phyloP scores from a whole-genome alignment of 2,888 invertebrate species.

The Paralinhomoeus sp. region DNA sequence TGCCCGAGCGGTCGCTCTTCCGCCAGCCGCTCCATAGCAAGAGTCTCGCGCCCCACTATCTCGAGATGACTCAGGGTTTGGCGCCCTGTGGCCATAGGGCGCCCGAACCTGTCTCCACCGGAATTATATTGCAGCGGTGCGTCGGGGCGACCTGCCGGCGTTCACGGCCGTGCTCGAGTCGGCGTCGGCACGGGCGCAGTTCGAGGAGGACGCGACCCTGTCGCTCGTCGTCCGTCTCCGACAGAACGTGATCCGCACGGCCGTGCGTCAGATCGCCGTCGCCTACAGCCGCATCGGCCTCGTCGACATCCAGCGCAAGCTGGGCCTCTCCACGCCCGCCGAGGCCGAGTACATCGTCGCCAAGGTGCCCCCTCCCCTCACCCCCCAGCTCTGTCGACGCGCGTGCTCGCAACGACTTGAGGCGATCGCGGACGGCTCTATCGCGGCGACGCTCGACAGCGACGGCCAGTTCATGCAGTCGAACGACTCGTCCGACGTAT shows the following conservation, averaged over 20 bases:
- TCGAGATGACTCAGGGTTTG: slow-evolving; percentile 66
- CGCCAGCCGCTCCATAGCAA: slow-evolving; percentile 66
- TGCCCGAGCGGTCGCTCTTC: slow-evolving; percentile 84
- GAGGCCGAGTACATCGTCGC: slow-evolving; percentile 98
- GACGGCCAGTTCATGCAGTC: slow-evolving; percentile 82
- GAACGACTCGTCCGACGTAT: slow-evolving; percentile 85
- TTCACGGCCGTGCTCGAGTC: slow-evolving; percentile 76
- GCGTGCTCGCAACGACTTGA: slow-evolving; percentile 5
- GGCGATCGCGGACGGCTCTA: slow-evolving; percentile 77
- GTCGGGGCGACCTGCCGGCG: slow-evolving; percentile 72
- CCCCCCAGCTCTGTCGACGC: neutral
- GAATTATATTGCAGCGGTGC: slow-evolving; percentile 44
- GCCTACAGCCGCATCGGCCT: slow-evolving; percentile 90
- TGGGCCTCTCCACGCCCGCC: slow-evolving; percentile 66
- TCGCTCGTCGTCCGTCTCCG: slow-evolving; percentile 78
- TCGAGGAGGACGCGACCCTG: slow-evolving; percentile 77
- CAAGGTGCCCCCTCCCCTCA: too few species aligned
- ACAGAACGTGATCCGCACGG: slow-evolving; percentile 94
- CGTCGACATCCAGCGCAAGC: slow-evolving; percentile 71
- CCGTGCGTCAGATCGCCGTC: slow-evolving; percentile 44
- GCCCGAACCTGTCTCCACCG: too few species aligned
- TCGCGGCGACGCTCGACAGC: slow-evolving; percentile 86
- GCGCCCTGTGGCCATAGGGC: neutral
- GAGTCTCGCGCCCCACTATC: slow-evolving; percentile 64
- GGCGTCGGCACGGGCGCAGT: slow-evolving; percentile 32